Percentiles rank a stretch among this genome's conserved stretches.
phyloP scores from a whole-genome alignment of 2,797 vertebrate genomes.

The Gallirallus australis region DNA sequence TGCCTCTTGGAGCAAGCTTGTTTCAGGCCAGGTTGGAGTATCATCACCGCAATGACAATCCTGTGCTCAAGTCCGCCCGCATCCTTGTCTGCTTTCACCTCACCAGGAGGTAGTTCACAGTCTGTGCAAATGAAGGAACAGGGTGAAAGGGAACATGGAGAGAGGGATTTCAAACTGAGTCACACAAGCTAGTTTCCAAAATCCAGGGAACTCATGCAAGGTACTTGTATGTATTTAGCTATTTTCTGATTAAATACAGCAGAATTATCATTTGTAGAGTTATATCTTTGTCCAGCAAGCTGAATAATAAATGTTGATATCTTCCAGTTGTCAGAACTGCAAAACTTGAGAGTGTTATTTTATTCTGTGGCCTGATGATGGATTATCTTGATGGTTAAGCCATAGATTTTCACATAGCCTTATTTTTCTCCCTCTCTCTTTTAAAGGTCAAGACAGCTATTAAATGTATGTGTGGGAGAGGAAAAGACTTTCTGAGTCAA shows the following conservation, averaged over 20 bases:
- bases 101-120: not conserved
- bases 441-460: not conserved
- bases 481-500: not conserved
- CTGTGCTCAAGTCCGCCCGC: not conserved
- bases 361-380: not conserved
- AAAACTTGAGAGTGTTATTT: not conserved
- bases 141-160: not conserved
- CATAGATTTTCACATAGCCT: not conserved
- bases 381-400: not conserved
- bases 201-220: not conserved
- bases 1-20: not conserved
- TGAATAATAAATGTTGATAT: not conserved
- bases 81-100: not conserved
- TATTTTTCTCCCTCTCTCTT: not conserved
- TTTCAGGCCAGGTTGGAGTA: not conserved
- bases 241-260: not conserved
- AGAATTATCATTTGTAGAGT: rapidly evolving
- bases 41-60: not conserved
- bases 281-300: not conserved
- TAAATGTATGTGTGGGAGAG: not conserved
- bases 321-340: not conserved
- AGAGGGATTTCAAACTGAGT: not conserved
- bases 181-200: not conserved
- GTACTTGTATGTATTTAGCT: not conserved
- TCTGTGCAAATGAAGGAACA: not conserved